Percentiles rank a stretch among this genome's conserved stretches.
Conservation (phyloP, 2,797 vertebrate genomes). For the Bradypodion pumilum region DNA sequence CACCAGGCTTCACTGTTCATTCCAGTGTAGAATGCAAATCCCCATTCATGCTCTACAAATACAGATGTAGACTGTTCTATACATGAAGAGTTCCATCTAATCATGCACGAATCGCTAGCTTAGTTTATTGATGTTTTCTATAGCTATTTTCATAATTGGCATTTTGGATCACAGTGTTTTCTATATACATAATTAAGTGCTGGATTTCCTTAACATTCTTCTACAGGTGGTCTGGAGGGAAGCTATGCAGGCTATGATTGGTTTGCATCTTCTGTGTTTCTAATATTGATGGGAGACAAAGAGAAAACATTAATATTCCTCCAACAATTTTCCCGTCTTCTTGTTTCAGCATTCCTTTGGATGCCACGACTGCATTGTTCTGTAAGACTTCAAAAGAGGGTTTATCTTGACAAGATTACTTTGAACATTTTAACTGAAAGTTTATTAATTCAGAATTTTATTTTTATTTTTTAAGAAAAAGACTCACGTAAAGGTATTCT, state of each 20-base stretch:
- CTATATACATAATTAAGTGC: neutral
- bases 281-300: slow-evolving; percentile 85
- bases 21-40: neutral
- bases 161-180: neutral
- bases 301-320: slow-evolving; percentile 82
- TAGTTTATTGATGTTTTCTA: neutral
- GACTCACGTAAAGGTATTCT: slow-evolving; percentile 13
- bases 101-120: neutral
- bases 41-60: neutral
- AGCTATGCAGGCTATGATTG: slow-evolving; percentile 87
- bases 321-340: slow-evolving; percentile 83
- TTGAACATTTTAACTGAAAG: slow-evolving; percentile 31
- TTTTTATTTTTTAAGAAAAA: slow-evolving; percentile 5
- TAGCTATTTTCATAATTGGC: too few species aligned
- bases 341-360: slow-evolving; percentile 92
- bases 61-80: neutral
- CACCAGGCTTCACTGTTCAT: neutral
- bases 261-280: slow-evolving; percentile 90
- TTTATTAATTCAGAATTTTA: slow-evolving; percentile 26
- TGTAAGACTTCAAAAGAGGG: slow-evolving; percentile 77
- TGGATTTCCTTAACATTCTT: slow-evolving; percentile 78
- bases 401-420: slow-evolving; percentile 32
- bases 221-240: slow-evolving; percentile 79
- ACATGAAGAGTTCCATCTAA: neutral
- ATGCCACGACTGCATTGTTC: slow-evolving; percentile 85